phyloP scores from a whole-genome alignment of 2,888 invertebrate species.

The Pogonocherus hispidulus region DNA sequence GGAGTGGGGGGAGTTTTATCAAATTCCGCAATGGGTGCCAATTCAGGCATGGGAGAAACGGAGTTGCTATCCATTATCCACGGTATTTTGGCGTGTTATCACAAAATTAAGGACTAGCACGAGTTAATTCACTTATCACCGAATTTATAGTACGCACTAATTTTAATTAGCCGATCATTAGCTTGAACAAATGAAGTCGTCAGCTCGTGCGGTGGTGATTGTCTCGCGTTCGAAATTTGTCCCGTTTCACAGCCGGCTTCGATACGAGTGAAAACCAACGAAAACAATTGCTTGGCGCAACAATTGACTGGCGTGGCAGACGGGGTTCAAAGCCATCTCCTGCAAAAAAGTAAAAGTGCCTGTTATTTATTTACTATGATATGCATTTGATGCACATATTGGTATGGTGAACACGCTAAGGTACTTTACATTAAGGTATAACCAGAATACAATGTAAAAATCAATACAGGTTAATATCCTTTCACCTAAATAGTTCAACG shows the following conservation, averaged over 20 bases:
- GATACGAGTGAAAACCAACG: slow-evolving; percentile 41
- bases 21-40: slow-evolving; percentile 80
- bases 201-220: slow-evolving; percentile 36
- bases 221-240: slow-evolving; percentile 36
- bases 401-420: too few species aligned
- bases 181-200: not conserved
- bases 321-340: slow-evolving; percentile 50
- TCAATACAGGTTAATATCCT: not conserved
- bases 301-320: slow-evolving; percentile 32
- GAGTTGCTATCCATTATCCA: slow-evolving; percentile 76
- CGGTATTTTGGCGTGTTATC: slow-evolving; percentile 12
- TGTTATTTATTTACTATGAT: slow-evolving; percentile 26
- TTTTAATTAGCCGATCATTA: slow-evolving; percentile 6
- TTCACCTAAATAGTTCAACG: not conserved
- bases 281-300: slow-evolving; percentile 37
- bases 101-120: slow-evolving; percentile 27
- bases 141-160: slow-evolving; percentile 15
- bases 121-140: not conserved
- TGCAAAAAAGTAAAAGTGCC: slow-evolving; percentile 49
- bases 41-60: slow-evolving; percentile 78
- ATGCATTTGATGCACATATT: not conserved
- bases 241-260: slow-evolving; percentile 40
- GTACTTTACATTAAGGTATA: too few species aligned
- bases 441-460: not conserved
- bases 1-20: slow-evolving; percentile 80